Percentiles rank a stretch among this genome's conserved stretches.
phyloP scores from a whole-genome alignment of 2,113 vertebrate genomes.

The Sander lucioperca region DNA sequence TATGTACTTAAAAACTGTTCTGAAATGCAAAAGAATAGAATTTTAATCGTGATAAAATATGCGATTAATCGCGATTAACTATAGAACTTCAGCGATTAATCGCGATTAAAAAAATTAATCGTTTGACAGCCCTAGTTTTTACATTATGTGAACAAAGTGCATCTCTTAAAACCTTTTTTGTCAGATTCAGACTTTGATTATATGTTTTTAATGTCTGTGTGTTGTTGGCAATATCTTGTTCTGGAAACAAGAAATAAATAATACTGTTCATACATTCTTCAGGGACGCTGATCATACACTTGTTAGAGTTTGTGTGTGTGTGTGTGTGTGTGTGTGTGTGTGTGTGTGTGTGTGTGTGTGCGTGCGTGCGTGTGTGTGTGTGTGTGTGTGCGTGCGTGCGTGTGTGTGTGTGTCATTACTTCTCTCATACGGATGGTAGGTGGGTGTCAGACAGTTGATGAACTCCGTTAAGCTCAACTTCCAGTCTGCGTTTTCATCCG shows the following conservation, averaged over 20 bases:
- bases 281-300: not conserved
- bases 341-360: constrained; percentile 12
- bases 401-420: constrained; percentile 78
- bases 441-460: constrained; percentile 92
- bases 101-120: too few species aligned
- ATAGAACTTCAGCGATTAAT: too few species aligned
- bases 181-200: not conserved
- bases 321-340: constrained; percentile 13
- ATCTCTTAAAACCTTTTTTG: too few species aligned
- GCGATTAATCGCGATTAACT: too few species aligned
- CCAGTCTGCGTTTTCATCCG: constrained; percentile 97
- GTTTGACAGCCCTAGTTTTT: too few species aligned
- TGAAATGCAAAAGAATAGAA: too few species aligned
- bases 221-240: not conserved
- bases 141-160: too few species aligned
- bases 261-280: not conserved
- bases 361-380: constrained; percentile 1
- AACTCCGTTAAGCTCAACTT: constrained; percentile 95
- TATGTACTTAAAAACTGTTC: too few species aligned
- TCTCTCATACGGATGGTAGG: constrained; percentile 92
- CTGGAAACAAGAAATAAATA: not conserved
- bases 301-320: not conserved
- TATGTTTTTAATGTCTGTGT: not conserved
- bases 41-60: too few species aligned
- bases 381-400: constrained; percentile 10